phyloP scores from a whole-genome alignment of 2,888 invertebrate genomes.

The Adelognathus sp. region DNA sequence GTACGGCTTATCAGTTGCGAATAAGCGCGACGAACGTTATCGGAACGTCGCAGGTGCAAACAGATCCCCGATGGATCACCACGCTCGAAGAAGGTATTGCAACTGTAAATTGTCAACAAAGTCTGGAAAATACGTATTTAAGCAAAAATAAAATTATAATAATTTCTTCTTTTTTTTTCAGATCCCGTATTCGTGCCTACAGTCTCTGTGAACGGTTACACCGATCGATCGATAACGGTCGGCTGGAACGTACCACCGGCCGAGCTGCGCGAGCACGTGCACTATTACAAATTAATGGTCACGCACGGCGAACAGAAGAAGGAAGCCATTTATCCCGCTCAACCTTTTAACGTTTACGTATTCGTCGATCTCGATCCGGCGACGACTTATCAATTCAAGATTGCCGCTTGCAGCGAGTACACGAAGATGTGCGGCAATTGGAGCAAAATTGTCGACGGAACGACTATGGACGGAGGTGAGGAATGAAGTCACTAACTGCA shows the following conservation, averaged over 20 bases:
- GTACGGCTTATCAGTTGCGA: constrained; percentile 86
- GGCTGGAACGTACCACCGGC: constrained; percentile 89
- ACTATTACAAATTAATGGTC: constrained; percentile 88
- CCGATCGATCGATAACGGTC: constrained; percentile 89
- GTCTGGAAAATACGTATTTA: neutral
- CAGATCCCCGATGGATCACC: constrained; percentile 83
- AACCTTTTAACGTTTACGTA: constrained; percentile 88
- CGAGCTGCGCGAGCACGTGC: constrained; percentile 87
- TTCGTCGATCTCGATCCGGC: constrained; percentile 90
- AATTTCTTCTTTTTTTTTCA: constrained; percentile 59
- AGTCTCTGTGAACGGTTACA: constrained; percentile 88
- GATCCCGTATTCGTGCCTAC: constrained; percentile 91
- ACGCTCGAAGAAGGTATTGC: constrained; percentile 84
- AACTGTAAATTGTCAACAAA: neutral
- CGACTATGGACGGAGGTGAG: constrained; percentile 90
- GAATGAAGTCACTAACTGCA: too few species aligned
- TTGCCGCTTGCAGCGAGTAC: constrained; percentile 91
- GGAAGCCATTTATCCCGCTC: constrained; percentile 86
- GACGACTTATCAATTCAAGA: constrained; percentile 91
- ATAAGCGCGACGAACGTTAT: constrained; percentile 87
- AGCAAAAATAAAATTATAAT: too few species aligned
- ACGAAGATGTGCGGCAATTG: constrained; percentile 89
- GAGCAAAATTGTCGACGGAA: constrained; percentile 90
- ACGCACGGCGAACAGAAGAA: constrained; percentile 80
- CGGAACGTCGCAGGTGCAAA: constrained; percentile 83